phyloP scores from a whole-genome alignment of 2,113 vertebrate genomes.

The Halichoerus grypus region DNA sequence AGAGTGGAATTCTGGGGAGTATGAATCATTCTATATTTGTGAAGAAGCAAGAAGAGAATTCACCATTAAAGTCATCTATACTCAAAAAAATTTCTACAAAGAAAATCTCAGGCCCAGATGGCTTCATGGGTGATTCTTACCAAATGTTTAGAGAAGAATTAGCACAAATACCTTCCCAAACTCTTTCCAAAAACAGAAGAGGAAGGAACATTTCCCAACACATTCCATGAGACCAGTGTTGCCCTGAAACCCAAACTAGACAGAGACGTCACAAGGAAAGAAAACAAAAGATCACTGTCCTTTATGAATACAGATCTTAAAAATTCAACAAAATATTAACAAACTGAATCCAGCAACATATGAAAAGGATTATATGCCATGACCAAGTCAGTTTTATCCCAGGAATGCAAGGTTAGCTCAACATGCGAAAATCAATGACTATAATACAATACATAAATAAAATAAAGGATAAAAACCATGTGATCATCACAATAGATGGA shows the following conservation, averaged over 20 bases:
- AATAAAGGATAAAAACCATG: not conserved
- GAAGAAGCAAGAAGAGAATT: not conserved
- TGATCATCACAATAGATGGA: not conserved
- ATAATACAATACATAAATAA: not conserved
- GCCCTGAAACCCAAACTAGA: not conserved
- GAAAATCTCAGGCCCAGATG: not conserved
- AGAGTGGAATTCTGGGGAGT: not conserved
- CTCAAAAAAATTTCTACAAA: not conserved
- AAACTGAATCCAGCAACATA: not conserved
- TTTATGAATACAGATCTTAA: constrained; percentile 11
- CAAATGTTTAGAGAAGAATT: not conserved
- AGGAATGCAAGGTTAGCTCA: not conserved
- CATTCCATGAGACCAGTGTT: not conserved
- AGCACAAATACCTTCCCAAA: not conserved
- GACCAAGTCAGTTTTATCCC: not conserved
- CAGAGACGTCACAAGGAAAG: not conserved
- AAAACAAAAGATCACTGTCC: not conserved
- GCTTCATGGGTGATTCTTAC: not conserved
- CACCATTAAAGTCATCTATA: not conserved
- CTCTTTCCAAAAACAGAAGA: not conserved
- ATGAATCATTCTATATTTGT: not conserved
- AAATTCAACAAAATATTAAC: not conserved
- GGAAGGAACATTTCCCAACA: not conserved
- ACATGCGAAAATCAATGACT: not conserved
- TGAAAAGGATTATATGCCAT: not conserved